phyloP scores from a whole-genome alignment of 2,888 invertebrate species.

The Drosophila borealis region DNA sequence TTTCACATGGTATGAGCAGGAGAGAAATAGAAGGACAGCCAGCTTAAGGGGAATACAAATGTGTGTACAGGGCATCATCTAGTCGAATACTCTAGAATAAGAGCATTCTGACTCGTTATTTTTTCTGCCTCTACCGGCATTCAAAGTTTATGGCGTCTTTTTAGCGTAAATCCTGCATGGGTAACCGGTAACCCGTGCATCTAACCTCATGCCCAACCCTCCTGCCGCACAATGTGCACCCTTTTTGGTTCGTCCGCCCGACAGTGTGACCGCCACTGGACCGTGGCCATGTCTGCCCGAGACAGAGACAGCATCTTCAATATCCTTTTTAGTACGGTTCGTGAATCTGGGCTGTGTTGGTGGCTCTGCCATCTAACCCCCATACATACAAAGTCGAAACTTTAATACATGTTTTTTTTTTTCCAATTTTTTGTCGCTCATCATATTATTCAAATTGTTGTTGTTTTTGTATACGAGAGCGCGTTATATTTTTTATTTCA shows the following conservation, averaged over 20 bases:
- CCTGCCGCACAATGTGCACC: slow-evolving; percentile 16
- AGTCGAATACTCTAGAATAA: background rate
- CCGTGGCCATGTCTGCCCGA: slow-evolving; percentile 19
- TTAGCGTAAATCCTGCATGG: slow-evolving; percentile 76
- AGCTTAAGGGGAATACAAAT: background rate
- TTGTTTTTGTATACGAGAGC: slow-evolving; percentile 3
- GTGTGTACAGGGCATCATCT: slow-evolving; percentile 6
- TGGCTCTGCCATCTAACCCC: slow-evolving; percentile 7
- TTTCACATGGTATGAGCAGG: too few species aligned
- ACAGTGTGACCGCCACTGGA: slow-evolving; percentile 31
- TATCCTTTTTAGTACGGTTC: slow-evolving; percentile 36
- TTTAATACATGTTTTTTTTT: slow-evolving; percentile 32
- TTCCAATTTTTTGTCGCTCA: slow-evolving; percentile 18
- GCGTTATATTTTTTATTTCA: slow-evolving; percentile 7
- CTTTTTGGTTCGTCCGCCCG: slow-evolving; percentile 21
- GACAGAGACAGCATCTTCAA: slow-evolving; percentile 56
- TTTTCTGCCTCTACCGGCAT: slow-evolving; percentile 44
- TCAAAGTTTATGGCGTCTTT: slow-evolving; percentile 80
- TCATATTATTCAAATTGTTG: slow-evolving; percentile 30
- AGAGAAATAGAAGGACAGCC: too few species aligned
- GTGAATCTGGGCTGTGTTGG: background rate
- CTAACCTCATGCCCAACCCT: background rate
- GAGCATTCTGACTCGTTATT: slow-evolving; percentile 31
- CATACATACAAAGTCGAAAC: background rate
- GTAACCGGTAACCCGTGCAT: slow-evolving; percentile 32